Conservation (phyloP, 2,888 invertebrate species). For the Prenolepis imparis region DNA sequence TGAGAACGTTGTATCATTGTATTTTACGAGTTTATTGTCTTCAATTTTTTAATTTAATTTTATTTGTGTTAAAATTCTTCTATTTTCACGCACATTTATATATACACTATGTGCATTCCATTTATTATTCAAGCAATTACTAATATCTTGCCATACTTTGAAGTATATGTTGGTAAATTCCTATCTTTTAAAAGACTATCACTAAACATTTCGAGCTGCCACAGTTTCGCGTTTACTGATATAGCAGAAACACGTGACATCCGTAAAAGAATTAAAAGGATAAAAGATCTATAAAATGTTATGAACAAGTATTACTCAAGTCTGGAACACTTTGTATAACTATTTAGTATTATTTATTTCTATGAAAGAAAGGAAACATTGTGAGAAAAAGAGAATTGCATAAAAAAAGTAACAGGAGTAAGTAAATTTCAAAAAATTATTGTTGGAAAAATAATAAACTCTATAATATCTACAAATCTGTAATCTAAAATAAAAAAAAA, state of each 20-base stretch:
- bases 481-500: background rate
- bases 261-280: background rate
- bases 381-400: background rate
- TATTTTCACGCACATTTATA: slow-evolving; percentile 7
- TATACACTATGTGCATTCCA: background rate
- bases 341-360: background rate
- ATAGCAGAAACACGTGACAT: background rate
- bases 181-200: background rate
- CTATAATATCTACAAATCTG: background rate
- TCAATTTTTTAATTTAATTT: slow-evolving; percentile 16
- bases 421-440: background rate
- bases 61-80: background rate
- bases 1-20: background rate
- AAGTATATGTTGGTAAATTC: background rate
- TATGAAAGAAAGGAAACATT: background rate
- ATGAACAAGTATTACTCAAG: background rate
- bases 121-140: background rate
- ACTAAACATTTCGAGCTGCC: background rate
- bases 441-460: background rate
- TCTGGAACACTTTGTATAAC: background rate
- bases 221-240: slow-evolving; percentile 6
- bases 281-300: background rate
- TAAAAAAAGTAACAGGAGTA: too few species aligned
- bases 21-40: background rate
- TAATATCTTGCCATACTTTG: background rate